Conservation (phyloP, 2,888 invertebrate genomes). For the Brenthis hecate region DNA sequence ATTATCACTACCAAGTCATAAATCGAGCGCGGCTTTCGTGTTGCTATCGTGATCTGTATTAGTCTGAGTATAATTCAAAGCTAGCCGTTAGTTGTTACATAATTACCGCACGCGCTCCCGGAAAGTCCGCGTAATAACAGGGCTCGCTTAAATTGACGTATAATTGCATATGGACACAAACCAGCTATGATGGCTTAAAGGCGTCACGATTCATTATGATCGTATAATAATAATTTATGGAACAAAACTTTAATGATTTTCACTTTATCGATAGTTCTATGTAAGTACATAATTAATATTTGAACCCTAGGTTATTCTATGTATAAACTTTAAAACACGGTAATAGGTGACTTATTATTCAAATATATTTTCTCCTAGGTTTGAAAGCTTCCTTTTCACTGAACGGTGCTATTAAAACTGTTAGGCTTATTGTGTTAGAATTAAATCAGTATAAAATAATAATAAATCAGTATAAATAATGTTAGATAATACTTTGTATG, state of each 20-base stretch:
- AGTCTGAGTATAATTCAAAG: slow-evolving; percentile 58
- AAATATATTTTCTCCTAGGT: neutral
- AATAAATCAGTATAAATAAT: too few relatives aligned
- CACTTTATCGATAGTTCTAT: slow-evolving; percentile 16
- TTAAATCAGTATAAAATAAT: too few relatives aligned
- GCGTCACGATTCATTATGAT: slow-evolving; percentile 26
- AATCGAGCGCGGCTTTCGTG: slow-evolving; percentile 52
- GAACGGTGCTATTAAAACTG: too few relatives aligned
- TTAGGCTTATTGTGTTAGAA: too few relatives aligned
- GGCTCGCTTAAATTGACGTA: slow-evolving; percentile 44
- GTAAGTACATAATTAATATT: slow-evolving; percentile 19
- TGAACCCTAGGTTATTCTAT: slow-evolving; percentile 20
- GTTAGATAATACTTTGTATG: too few relatives aligned
- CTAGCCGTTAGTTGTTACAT: slow-evolving; percentile 48
- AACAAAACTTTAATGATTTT: slow-evolving; percentile 18
- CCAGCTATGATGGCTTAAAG: slow-evolving; percentile 29
- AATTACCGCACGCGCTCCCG: slow-evolving; percentile 53
- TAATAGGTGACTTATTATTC: slow-evolving; percentile 1
- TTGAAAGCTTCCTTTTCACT: neutral
- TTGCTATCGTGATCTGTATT: slow-evolving; percentile 61
- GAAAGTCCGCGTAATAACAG: slow-evolving; percentile 50
- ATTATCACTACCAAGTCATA: slow-evolving; percentile 53
- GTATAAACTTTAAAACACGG: neutral
- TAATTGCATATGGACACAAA: slow-evolving; percentile 39
- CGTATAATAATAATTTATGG: slow-evolving; percentile 20